Conservation (phyloP, 1,140 invertebrate genomes). For the Dreissena polymorpha region DNA sequence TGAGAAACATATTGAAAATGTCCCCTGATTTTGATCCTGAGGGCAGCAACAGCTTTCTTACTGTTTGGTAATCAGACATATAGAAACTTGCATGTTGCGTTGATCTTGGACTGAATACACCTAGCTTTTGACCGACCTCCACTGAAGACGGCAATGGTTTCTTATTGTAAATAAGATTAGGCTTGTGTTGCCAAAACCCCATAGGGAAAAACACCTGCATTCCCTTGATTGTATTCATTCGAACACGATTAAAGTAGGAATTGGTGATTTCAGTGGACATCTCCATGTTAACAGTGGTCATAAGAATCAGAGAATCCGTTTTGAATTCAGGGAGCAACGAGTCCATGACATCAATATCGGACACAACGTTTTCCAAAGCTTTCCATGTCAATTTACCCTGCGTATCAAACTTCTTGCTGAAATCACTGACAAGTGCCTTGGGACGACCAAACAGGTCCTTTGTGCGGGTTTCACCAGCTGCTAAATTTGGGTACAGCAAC, state of each 20-base stretch:
- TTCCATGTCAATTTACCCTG: constrained; percentile 85
- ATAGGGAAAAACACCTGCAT: constrained; percentile 80
- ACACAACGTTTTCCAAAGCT: constrained; percentile 81
- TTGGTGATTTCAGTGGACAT: constrained; percentile 83
- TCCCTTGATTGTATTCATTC: constrained; percentile 80
- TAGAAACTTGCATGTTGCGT: constrained; percentile 90
- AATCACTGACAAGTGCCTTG: constrained; percentile 80
- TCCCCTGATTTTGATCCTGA: constrained; percentile 67
- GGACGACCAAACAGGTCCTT: constrained; percentile 68
- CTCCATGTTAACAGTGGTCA: constrained; percentile 80
- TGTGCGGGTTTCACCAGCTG: background rate
- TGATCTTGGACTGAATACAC: constrained; percentile 89
- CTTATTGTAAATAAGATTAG: constrained; percentile 75
- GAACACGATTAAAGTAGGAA: constrained; percentile 86
- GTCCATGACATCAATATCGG: constrained; percentile 87
- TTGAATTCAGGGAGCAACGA: constrained; percentile 85
- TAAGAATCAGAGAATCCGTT: constrained; percentile 70
- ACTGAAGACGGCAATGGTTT: constrained; percentile 82
- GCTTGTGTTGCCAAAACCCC: constrained; percentile 78
- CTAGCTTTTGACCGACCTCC: constrained; percentile 88
- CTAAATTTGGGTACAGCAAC: constrained; percentile 73
- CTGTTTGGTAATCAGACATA: constrained; percentile 87
- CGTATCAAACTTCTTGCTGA: constrained; percentile 86
- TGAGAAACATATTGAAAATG: constrained; percentile 85
- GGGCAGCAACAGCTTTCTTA: constrained; percentile 82